Conservation (phyloP, 2,888 invertebrate genomes). For the Brenthis ino region DNA sequence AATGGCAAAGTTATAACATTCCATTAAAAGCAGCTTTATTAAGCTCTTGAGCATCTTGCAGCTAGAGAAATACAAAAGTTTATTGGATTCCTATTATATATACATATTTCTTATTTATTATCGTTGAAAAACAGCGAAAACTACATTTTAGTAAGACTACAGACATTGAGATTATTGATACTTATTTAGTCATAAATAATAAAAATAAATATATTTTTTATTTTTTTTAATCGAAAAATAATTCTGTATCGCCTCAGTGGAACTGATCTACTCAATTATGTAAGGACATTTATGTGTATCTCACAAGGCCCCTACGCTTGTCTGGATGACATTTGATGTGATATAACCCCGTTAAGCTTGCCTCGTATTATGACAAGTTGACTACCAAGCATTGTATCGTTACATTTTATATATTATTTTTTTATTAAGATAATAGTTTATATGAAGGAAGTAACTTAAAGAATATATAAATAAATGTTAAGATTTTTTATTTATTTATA, state of each 20-base stretch:
- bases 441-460: no score
- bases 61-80: conserved; percentile 6
- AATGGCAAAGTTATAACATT: conserved; percentile 27
- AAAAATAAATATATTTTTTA: background rate
- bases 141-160: no score
- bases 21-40: conserved; percentile 18
- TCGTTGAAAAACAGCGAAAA: no score
- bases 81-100: background rate
- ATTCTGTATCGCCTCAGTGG: background rate
- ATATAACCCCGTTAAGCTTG: conserved; percentile 7
- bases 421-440: no score
- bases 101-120: no score
- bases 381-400: conserved; percentile 4
- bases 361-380: conserved; percentile 15
- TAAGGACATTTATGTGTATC: conserved; percentile 13
- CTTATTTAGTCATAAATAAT: no score
- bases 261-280: conserved; percentile 18
- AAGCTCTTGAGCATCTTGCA: conserved; percentile 1
- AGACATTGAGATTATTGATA: no score
- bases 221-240: background rate
- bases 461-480: no score
- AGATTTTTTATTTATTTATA: no score
- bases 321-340: conserved; percentile 18
- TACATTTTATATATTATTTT: background rate
- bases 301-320: conserved; percentile 13